phyloP scores from a whole-genome alignment of 2,888 invertebrate genomes.

The Ormyrus nitidulus region DNA sequence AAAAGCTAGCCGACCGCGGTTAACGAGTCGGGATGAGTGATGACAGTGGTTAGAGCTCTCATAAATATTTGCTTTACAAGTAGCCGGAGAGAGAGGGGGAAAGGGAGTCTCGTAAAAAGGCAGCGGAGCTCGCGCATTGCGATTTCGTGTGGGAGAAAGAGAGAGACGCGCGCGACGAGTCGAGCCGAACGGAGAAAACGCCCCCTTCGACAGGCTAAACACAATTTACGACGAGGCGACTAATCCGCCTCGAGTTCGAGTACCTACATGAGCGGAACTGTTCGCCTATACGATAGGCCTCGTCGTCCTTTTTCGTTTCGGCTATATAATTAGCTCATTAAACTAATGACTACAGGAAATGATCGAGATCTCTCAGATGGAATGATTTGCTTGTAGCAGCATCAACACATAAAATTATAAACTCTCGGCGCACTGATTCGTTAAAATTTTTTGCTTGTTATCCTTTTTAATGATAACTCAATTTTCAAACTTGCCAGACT shows the following conservation, averaged over 20 bases:
- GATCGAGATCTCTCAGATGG: constrained; percentile 1
- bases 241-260: constrained; percentile 22
- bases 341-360: constrained; percentile 26
- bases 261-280: background rate
- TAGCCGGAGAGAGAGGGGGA: constrained; percentile 55
- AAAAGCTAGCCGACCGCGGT: constrained; percentile 59
- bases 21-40: constrained; percentile 68
- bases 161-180: constrained; percentile 9
- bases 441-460: background rate
- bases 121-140: background rate
- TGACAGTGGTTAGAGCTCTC: constrained; percentile 71
- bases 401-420: too few species aligned
- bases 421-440: too few species aligned
- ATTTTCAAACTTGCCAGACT: too few species aligned
- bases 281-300: background rate
- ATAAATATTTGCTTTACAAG: constrained; percentile 72
- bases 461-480: background rate
- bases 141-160: constrained; percentile 14
- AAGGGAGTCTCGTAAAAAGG: constrained; percentile 31
- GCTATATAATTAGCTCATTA: constrained; percentile 41
- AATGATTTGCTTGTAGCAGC: too few species aligned
- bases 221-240: constrained; percentile 40
- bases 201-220: constrained; percentile 15
- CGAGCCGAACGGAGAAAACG: constrained; percentile 28
- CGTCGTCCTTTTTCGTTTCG: background rate